Evolutionary conservation across 1,140 invertebrate species (phyloP), one percentile per base, ranked within the genome.

Genomic region (Cylas formicarius): DNA sequence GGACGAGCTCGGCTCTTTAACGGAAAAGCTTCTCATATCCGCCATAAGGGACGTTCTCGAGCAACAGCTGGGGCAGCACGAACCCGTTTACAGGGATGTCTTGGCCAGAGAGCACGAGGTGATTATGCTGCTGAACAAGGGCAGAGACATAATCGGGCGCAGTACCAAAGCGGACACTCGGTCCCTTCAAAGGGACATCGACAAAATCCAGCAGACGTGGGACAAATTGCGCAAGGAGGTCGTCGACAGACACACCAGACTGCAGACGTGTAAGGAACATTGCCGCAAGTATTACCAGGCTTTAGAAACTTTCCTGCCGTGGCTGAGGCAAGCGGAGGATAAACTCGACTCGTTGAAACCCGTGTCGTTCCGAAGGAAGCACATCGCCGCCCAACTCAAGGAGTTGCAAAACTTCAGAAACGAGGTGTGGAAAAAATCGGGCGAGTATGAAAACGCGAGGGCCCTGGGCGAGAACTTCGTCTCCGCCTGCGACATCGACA

Each of bases 91-190:
- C 61, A 74, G 85, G 44, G 86, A 92, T 57, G 84, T 93, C 1
- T 82, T 91, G 69, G 77, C 81, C 36, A 82, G 90, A 48, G 91
- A 95, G 61, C 90, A 94, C 57, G 90, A 95, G 70, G 81, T 95
- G 0, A 90, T 93, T 47, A 91, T 94, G 86, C 71, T 96, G 3
- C 66, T 95, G 13, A 91, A 94, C 58, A 94, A 93, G 69, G 93
- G 91, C 50, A 72, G 80, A 41, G 86, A 89, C 53, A 72, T 87
- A 43, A 57, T 84, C 2, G 66, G 75, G 1, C 76, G 78, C 39
- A 74, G 76, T 1, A 74, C 58, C 3, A 76, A 77, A 50, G 71
- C 69, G 44, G 68, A 76, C 18, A 65, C 66, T 13, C 65, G 75
- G 23, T 68, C 67, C 28, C 58, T 72, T 13, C 71, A 75, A 52